phyloP scores from a whole-genome alignment of 2,113 vertebrate genomes.

The Triplophysa siluroides region DNA sequence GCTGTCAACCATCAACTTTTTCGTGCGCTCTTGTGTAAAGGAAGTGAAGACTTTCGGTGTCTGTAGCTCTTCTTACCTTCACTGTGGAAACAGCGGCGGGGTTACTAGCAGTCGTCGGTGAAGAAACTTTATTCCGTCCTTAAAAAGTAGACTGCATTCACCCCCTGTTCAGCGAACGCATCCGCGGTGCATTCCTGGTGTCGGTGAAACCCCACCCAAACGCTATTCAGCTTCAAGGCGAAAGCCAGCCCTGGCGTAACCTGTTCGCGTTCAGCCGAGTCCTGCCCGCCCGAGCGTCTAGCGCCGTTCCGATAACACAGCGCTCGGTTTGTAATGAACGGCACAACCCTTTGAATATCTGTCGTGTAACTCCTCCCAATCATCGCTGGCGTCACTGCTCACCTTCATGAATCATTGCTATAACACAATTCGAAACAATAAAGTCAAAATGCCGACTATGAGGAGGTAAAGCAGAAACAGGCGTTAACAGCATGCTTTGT shows the following conservation, averaged over 20 bases:
- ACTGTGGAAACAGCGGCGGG: conserved; percentile 9
- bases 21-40: neutral
- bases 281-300: conserved; percentile 27
- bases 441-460: neutral
- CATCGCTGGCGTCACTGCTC: conserved; percentile 42
- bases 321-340: conserved; percentile 33
- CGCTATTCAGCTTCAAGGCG: conserved; percentile 44
- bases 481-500: neutral
- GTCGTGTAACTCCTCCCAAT: conserved; percentile 50
- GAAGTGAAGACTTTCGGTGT: neutral
- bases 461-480: neutral
- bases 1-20: neutral
- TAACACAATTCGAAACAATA: conserved; percentile 25
- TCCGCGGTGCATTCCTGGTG: conserved; percentile 54
- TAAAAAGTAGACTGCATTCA: conserved; percentile 28
- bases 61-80: conserved; percentile 46
- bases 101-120: neutral
- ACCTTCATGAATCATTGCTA: neutral
- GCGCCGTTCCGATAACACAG: conserved; percentile 19
- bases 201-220: conserved; percentile 52
- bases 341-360: conserved; percentile 37
- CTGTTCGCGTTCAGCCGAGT: conserved; percentile 49
- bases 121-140: conserved; percentile 21
- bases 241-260: conserved; percentile 51
- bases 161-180: conserved; percentile 35